Conservation (phyloP, 2,888 invertebrate genomes). For the Watsonalla binaria region DNA sequence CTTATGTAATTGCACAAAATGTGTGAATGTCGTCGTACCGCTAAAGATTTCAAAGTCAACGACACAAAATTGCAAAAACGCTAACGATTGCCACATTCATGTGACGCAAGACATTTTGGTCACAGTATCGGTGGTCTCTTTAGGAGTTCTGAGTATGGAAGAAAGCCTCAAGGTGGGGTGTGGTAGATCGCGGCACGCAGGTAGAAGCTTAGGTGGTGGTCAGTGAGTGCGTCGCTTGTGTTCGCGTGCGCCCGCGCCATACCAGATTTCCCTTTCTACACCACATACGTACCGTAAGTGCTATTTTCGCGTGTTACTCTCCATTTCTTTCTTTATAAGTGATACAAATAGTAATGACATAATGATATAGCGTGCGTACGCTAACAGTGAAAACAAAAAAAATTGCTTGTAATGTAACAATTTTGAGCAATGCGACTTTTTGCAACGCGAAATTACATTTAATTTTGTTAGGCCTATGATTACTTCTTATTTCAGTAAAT, state of each 20-base stretch:
- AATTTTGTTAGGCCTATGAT: neutral
- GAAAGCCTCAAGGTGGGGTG: conserved; percentile 23
- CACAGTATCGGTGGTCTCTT: conserved; percentile 24
- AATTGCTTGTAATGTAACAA: conserved; percentile 16
- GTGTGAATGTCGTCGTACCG: neutral
- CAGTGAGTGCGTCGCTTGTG: conserved; percentile 36
- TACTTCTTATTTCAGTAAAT: no score
- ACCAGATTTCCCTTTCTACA: conserved; percentile 16
- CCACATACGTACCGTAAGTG: conserved; percentile 30
- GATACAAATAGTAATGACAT: neutral
- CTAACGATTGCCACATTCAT: neutral
- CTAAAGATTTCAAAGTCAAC: neutral
- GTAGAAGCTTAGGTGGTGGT: conserved; percentile 17
- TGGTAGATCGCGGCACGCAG: conserved; percentile 27
- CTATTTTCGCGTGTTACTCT: conserved; percentile 4
- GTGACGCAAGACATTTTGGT: neutral
- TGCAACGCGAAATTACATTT: neutral
- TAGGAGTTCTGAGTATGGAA: conserved; percentile 27
- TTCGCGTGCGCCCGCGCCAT: conserved; percentile 35
- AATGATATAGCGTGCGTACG: neutral
- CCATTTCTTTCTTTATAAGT: neutral
- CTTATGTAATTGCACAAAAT: neutral
- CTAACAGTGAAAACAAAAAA: neutral
- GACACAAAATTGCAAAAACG: neutral
- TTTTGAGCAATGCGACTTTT: conserved; percentile 17